Evolutionary conservation across 2,888 invertebrate species (phyloP), one percentile per base, ranked within the genome.

Genomic region (Palloptera scutellata): DNA sequence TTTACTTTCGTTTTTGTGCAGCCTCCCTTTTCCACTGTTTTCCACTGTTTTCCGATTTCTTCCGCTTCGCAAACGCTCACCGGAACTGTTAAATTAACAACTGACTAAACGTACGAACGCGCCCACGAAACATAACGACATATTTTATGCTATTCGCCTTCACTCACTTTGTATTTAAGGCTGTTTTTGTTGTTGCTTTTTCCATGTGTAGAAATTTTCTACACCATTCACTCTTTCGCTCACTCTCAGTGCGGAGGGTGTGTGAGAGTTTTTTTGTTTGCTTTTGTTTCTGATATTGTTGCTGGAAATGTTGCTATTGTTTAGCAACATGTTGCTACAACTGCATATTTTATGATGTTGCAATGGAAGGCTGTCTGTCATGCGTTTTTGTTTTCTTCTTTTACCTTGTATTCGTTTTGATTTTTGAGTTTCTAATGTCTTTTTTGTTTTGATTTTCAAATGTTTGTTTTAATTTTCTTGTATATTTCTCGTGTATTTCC

Each of bases 81-180:
- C 77, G 73, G 73, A 75, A 75, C 75, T 77, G 76, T 72, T 75
- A 75, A 76, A 76, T 67, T 69, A 66, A 75, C 77, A 78, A 77
- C 75, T 74, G 78, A 77, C 75, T 74, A 72, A 76, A 71, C 64
- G 66, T 60, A 64, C 64, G 70, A 66, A 61, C 41, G 45, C 62
- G 60, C 69, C 69, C 71, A 62, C 17, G 43, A 41, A 51, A 58
- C 62, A 70, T 65, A 67, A 58, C 65, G 69, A 66, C 63, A 65
- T 20, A 64, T 53, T 67, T 58, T 64, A 53, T 53, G 64, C 55
- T 58, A 69, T 59, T 60, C 66, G 66, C 67, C 69, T 52, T 57
- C 51, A 61, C 55, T 58, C 54, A 62, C 43, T 52, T 12, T 48
- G 55, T 41, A 17, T 66, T 20, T 64, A 20, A 65, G 11, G 41